Percentiles rank a stretch among this genome's conserved stretches.
Evolutionary conservation across 2,797 vertebrate genomes (phyloP).

Genomic region (Lacerta agilis): DNA sequence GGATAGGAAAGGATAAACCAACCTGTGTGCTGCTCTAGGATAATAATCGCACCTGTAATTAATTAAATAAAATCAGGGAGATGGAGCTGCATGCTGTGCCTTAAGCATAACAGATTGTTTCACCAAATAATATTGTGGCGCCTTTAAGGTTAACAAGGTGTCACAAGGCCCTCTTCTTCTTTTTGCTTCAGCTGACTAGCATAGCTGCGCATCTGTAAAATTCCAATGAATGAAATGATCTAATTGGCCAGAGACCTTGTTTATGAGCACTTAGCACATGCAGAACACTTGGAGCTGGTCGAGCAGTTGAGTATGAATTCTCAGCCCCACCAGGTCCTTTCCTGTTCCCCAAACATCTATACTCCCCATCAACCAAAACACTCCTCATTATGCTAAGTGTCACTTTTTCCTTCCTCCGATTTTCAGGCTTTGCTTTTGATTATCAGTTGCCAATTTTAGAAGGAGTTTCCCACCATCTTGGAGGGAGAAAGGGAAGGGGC

Average conservation of each 20-base stretch:
- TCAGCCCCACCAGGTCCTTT: background rate
- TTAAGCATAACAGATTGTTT: background rate
- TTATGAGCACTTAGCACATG: too few species aligned
- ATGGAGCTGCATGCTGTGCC: background rate
- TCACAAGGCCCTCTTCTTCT: background rate
- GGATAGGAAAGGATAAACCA: too few species aligned
- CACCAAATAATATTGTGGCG: too few species aligned
- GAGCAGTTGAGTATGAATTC: too few species aligned
- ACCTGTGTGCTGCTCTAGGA: too few species aligned
- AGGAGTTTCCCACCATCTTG: conserved; percentile 12
- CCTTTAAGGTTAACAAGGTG: background rate
- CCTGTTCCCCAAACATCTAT: background rate
- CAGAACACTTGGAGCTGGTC: too few species aligned
- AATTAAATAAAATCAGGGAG: background rate
- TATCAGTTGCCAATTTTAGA: background rate
- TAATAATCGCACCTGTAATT: too few species aligned
- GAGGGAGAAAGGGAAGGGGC: background rate
- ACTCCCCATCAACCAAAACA: background rate
- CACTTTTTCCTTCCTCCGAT: background rate
- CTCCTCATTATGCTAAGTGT: background rate
- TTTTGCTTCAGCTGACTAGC: too few species aligned
- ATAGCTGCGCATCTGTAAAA: background rate
- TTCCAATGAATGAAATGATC: background rate
- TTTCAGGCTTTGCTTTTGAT: background rate
- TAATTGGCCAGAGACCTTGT: background rate